Evolutionary conservation across 2,797 vertebrate genomes (phyloP).

Genomic region (Garrulus glandarius): DNA sequence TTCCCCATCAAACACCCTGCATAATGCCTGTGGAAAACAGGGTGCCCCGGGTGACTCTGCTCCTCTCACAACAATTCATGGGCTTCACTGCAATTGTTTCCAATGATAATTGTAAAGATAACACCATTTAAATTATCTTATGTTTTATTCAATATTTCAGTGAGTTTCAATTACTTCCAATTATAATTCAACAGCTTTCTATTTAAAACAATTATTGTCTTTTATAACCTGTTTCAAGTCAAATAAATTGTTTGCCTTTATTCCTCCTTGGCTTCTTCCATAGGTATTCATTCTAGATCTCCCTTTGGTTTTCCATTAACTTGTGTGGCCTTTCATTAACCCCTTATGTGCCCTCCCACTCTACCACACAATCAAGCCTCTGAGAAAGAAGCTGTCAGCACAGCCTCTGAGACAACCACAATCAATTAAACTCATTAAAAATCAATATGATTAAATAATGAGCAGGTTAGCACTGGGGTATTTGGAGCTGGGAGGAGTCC

Average conservation of each 20-base stretch:
- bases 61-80: not conserved
- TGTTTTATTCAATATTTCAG: slow-evolving; percentile 79
- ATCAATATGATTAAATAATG: slow-evolving; percentile 32
- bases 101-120: slow-evolving; percentile 73
- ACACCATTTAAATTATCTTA: slow-evolving; percentile 71
- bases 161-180: slow-evolving; percentile 75
- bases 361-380: not conserved
- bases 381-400: not conserved
- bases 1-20: not conserved
- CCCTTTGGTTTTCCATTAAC: slow-evolving; percentile 10
- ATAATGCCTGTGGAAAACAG: not conserved
- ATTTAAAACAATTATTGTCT: slow-evolving; percentile 75
- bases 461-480: not conserved
- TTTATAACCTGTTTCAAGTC: slow-evolving; percentile 65
- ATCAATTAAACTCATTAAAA: slow-evolving; percentile 62
- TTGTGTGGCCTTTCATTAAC: slow-evolving; percentile 39
- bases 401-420: slow-evolving; percentile 13
- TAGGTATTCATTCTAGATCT: not conserved
- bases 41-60: slow-evolving; percentile 1
- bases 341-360: not conserved
- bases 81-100: slow-evolving; percentile 46
- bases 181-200: slow-evolving; percentile 76
- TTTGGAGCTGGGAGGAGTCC: not conserved
- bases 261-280: slow-evolving; percentile 11
- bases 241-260: slow-evolving; percentile 68